These are phyloP conservation scores for honey bee (Apis mellifera) DNA, from an alignment of 1,140 invertebrate species.

Conservation along the genomic window DNA sequence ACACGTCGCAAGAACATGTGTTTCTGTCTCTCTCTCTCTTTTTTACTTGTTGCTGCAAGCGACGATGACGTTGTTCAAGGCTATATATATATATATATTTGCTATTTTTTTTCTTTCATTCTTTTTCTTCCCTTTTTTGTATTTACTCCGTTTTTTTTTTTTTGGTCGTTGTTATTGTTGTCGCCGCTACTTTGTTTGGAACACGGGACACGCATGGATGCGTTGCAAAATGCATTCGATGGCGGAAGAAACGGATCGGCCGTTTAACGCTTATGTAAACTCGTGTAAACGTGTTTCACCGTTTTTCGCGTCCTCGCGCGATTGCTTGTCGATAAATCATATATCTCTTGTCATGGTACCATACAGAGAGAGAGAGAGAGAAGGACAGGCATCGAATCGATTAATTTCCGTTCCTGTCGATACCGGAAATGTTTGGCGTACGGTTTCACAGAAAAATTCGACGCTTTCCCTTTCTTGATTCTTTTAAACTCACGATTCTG, in stretches of 20 bases:
- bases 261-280: background rate
- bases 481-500: background rate
- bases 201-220: background rate
- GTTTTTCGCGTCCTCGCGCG: slow-evolving; percentile 2
- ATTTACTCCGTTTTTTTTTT: background rate
- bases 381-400: background rate
- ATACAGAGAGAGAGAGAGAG: background rate
- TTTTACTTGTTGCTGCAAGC: background rate
- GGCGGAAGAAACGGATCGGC: slow-evolving; percentile 4
- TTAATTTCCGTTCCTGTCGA: slow-evolving; percentile 2
- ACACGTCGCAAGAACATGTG: background rate
- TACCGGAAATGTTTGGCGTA: background rate
- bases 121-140: background rate
- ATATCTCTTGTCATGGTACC: background rate
- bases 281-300: slow-evolving; percentile 5
- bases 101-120: too few relatives aligned
- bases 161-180: too few relatives aligned
- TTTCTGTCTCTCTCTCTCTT: background rate
- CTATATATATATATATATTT: background rate
- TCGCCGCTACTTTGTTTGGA: background rate
- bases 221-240: background rate
- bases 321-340: background rate
- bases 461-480: background rate
- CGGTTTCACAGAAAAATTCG: background rate
- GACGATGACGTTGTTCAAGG: slow-evolving; percentile 27